Evolutionary conservation across 53 echinoderm and acorn worm genomes (phyloP).

Genomic region (Arbacia lixula): DNA sequence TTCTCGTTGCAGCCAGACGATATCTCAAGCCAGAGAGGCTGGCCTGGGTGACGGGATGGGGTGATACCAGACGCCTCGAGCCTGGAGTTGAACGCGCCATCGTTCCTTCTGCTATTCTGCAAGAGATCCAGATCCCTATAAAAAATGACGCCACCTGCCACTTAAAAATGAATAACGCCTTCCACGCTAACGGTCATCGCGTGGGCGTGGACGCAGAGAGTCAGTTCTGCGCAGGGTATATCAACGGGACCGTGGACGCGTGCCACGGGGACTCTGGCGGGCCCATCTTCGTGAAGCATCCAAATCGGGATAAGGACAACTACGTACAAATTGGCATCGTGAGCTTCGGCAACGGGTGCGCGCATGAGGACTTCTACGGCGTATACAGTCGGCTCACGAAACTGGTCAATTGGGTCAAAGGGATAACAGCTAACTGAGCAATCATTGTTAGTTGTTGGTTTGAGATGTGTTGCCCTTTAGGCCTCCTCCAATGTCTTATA

Average conservation of each 20-base stretch:
- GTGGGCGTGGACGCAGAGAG: not conserved
- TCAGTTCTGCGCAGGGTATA: not conserved
- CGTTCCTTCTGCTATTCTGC: too few species aligned
- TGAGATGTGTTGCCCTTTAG: too few species aligned
- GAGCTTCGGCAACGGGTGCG: slow-evolving; percentile 2
- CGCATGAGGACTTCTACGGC: not conserved
- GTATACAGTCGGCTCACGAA: not conserved
- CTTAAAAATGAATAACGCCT: too few species aligned
- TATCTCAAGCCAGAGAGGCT: not conserved
- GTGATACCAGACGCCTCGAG: not conserved
- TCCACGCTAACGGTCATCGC: too few species aligned
- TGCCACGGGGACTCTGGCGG: slow-evolving; percentile 4
- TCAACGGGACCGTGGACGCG: not conserved
- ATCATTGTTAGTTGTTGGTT: too few species aligned
- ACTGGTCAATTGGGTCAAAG: not conserved
- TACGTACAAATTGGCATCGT: slow-evolving; percentile 7
- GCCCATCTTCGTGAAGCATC: not conserved
- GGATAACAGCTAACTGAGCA: not conserved
- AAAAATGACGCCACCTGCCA: too few species aligned
- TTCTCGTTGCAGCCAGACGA: not conserved
- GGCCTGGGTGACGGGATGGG: not conserved
- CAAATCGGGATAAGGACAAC: too few species aligned
- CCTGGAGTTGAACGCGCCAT: not conserved
- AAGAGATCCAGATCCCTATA: too few species aligned
- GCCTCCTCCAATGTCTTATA: too few species aligned